These are phyloP conservation scores for Nymphalis io DNA, from an alignment of 1,140 invertebrate genomes.

Conservation along the genomic window DNA sequence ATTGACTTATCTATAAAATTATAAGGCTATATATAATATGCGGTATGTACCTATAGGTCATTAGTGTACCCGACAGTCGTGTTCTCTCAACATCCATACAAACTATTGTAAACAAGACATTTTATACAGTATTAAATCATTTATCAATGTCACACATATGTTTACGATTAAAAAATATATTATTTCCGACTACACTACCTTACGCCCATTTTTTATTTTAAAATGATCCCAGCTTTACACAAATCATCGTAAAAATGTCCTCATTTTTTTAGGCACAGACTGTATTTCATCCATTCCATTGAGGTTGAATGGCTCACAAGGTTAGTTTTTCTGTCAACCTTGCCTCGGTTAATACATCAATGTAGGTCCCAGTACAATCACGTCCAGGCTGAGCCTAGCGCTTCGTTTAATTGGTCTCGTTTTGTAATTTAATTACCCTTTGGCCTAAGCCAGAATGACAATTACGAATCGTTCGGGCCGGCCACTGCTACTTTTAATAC, in stretches of 20 bases:
- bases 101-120: neutral
- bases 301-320: neutral
- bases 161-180: neutral
- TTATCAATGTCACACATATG: neutral
- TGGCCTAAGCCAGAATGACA: slow-evolving; percentile 69
- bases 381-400: slow-evolving; percentile 50
- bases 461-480: slow-evolving; percentile 66
- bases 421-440: slow-evolving; percentile 80
- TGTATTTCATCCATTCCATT: neutral
- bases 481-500: slow-evolving; percentile 27
- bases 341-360: slow-evolving; percentile 26
- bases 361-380: slow-evolving; percentile 44
- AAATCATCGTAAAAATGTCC: neutral
- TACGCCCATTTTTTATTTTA: neutral
- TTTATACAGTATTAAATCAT: neutral
- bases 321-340: slow-evolving; percentile 12
- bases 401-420: slow-evolving; percentile 71
- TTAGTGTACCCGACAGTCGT: neutral
- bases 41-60: neutral
- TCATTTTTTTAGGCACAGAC: neutral
- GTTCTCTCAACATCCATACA: neutral
- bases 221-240: neutral
- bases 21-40: too few relatives aligned
- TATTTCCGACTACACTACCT: neutral
- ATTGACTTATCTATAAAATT: too few relatives aligned